phyloP scores from a whole-genome alignment of 1,140 invertebrate genomes.

The Steinernema feltiae region DNA sequence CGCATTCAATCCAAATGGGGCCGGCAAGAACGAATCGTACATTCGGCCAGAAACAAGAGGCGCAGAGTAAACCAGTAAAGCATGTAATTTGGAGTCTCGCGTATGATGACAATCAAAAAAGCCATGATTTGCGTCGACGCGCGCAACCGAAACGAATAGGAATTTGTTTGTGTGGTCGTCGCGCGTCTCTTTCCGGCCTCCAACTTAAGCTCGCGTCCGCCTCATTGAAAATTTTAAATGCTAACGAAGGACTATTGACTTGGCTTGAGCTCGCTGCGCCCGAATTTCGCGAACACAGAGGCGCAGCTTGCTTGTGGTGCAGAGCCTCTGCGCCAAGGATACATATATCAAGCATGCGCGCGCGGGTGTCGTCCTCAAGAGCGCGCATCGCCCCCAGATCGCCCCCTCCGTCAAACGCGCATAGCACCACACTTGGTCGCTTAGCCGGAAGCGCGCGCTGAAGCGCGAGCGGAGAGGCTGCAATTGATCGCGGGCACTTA shows the following conservation, averaged over 20 bases:
- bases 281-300: too few relatives aligned
- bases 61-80: background rate
- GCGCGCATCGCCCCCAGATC: conserved; percentile 6
- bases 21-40: too few relatives aligned
- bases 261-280: background rate
- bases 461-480: too few relatives aligned
- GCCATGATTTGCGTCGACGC: conserved; percentile 10
- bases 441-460: background rate
- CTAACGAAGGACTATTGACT: conserved; percentile 15
- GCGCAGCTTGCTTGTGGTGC: too few relatives aligned
- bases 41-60: background rate
- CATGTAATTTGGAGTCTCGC: background rate
- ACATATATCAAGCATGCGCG: background rate
- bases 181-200: background rate
- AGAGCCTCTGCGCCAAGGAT: background rate
- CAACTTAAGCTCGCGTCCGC: background rate
- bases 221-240: conserved; percentile 13
- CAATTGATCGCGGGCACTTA: background rate
- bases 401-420: background rate
- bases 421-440: background rate
- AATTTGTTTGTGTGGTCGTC: conserved; percentile 15
- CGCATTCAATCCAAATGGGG: too few relatives aligned
- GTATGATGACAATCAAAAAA: conserved; percentile 15
- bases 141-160: background rate
- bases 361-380: background rate